A percentile compares a stretch with the other conserved stretches of the same genome.
Evolutionary conservation across 2,797 vertebrate genomes (phyloP).

Genomic region (Cygnus olor): DNA sequence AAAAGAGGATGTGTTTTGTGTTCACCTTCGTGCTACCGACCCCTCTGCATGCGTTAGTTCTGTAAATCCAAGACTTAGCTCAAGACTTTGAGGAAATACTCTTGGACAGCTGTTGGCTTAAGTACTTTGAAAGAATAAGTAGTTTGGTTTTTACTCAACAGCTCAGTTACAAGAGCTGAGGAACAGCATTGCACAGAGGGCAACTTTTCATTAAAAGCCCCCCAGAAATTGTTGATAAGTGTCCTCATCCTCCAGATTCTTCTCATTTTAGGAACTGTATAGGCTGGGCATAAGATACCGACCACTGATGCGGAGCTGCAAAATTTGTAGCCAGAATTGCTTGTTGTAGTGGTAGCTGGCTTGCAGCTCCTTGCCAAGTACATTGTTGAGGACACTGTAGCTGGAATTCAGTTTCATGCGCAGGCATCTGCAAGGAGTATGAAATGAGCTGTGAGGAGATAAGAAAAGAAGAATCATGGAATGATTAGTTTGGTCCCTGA

Average conservation of each 20-base stretch:
- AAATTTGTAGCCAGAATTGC: not conserved
- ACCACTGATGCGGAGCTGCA: not conserved
- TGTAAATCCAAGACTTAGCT: not conserved
- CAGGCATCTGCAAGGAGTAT: not conserved
- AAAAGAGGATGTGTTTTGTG: not conserved
- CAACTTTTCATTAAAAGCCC: not conserved
- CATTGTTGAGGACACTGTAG: fast-evolving
- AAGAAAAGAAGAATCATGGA: not conserved
- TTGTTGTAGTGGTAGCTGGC: not conserved
- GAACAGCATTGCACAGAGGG: not conserved
- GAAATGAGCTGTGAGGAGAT: not conserved
- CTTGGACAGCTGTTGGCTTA: not conserved
- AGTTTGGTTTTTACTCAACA: not conserved
- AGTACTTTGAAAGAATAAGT: not conserved
- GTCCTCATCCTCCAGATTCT: not conserved
- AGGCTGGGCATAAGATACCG: not conserved
- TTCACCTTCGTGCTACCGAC: not conserved
- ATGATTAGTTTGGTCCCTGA: not conserved
- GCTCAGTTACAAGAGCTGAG: not conserved
- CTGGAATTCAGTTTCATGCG: not conserved
- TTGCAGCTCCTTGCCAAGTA: not conserved
- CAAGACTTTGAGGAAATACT: not conserved
- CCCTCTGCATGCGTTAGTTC: not conserved
- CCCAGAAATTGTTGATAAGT: not conserved
- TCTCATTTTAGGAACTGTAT: not conserved